phyloP scores from a whole-genome alignment of 2,888 invertebrate species.

The Drosophila lutescens region DNA sequence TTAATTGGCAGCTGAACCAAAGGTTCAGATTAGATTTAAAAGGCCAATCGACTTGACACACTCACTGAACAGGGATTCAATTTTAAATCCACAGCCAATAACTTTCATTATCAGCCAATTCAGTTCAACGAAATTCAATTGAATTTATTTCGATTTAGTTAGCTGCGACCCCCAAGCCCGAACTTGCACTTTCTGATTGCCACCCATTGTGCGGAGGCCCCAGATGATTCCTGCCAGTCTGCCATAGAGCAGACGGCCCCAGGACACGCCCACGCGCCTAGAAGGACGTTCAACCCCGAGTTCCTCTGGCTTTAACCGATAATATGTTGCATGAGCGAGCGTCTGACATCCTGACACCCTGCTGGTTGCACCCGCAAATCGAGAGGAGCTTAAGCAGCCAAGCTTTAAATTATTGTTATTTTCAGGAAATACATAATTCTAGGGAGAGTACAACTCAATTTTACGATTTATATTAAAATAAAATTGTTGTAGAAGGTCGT shows the following conservation, averaged over 20 bases:
- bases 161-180: background rate
- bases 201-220: constrained; percentile 27
- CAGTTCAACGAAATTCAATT: constrained; percentile 28
- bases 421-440: background rate
- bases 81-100: constrained; percentile 23
- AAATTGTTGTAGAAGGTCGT: no score
- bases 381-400: background rate
- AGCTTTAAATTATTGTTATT: background rate
- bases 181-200: constrained; percentile 46
- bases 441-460: background rate
- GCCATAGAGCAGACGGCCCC: constrained; percentile 20
- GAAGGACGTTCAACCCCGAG: constrained; percentile 17
- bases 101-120: constrained; percentile 37
- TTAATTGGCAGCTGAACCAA: constrained; percentile 15
- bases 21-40: constrained; percentile 6
- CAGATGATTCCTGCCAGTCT: constrained; percentile 30
- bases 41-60: constrained; percentile 17
- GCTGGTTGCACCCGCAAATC: constrained; percentile 20
- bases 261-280: constrained; percentile 27
- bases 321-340: constrained; percentile 24
- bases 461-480: background rate
- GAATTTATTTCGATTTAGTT: constrained; percentile 29
- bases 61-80: constrained; percentile 7
- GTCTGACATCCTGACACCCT: constrained; percentile 21
- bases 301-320: background rate